A percentile compares a stretch with the other conserved stretches of the same genome.
Evolutionary conservation across 1,140 invertebrate species (phyloP).

Genomic region (Phymastichus coffea): DNA sequence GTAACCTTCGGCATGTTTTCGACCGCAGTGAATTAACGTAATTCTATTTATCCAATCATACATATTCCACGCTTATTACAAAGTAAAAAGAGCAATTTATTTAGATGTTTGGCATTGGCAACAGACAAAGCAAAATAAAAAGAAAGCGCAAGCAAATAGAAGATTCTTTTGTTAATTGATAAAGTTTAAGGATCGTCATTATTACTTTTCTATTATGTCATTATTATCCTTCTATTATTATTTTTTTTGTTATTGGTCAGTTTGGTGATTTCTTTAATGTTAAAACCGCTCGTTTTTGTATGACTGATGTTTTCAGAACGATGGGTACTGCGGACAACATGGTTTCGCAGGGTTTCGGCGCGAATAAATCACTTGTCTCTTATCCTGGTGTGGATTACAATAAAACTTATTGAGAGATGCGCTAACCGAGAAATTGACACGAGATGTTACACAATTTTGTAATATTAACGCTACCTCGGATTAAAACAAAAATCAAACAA

Average conservation of each 20-base stretch:
- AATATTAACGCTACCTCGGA: conserved; percentile 15
- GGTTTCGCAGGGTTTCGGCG: conserved; percentile 36
- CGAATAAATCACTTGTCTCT: conserved; percentile 38
- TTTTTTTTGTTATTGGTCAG: not conserved
- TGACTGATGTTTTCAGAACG: conserved; percentile 44
- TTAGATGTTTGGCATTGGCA: too few relatives aligned
- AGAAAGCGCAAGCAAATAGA: too few relatives aligned
- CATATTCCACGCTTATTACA: not conserved
- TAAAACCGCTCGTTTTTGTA: conserved; percentile 38
- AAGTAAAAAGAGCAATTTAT: too few relatives aligned
- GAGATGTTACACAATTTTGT: conserved; percentile 10
- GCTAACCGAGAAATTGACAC: too few relatives aligned
- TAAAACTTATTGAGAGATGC: conserved; percentile 32
- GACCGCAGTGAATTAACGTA: too few relatives aligned
- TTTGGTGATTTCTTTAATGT: conserved; percentile 12
- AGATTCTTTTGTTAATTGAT: too few relatives aligned
- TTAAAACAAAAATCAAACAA: too few relatives aligned
- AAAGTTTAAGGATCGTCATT: too few relatives aligned
- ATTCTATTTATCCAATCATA: too few relatives aligned
- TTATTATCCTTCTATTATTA: too few relatives aligned
- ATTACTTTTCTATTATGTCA: too few relatives aligned
- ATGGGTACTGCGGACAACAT: conserved; percentile 40
- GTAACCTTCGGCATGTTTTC: conserved; percentile 12
- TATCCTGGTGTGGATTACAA: conserved; percentile 36
- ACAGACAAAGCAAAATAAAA: too few relatives aligned